These are phyloP conservation scores for Hirtodrosophila confusa DNA, from an alignment of 2,888 invertebrate species.

Conservation along the genomic window DNA sequence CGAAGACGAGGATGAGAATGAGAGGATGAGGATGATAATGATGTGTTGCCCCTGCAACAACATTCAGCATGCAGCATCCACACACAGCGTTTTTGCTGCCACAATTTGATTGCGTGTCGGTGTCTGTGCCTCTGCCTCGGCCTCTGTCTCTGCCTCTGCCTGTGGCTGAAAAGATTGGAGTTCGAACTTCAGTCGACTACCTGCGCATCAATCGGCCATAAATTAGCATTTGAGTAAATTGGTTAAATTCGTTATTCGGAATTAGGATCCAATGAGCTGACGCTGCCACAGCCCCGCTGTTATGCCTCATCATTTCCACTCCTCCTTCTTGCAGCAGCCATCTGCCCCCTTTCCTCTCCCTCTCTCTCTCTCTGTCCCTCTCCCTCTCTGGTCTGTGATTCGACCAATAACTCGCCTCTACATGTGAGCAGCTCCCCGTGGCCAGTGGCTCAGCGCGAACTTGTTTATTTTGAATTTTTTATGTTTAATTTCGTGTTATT, in stretches of 20 bases:
- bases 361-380: constrained; percentile 2
- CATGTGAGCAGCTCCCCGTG: constrained; percentile 48
- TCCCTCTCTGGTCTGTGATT: constrained; percentile 18
- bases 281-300: constrained; percentile 47
- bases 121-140: neutral
- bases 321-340: constrained; percentile 24
- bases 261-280: constrained; percentile 81
- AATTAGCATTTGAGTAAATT: constrained; percentile 84
- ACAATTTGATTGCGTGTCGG: constrained; percentile 74
- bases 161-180: neutral
- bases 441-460: constrained; percentile 52
- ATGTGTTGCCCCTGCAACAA: constrained; percentile 56
- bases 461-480: constrained; percentile 68
- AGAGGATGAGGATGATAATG: constrained; percentile 62
- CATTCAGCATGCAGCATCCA: constrained; percentile 12
- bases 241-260: constrained; percentile 83
- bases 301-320: constrained; percentile 45
- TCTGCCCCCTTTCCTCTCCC: constrained; percentile 14
- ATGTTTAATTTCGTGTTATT: constrained; percentile 76
- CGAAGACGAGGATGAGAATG: constrained; percentile 43
- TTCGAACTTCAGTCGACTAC: constrained; percentile 58
- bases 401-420: constrained; percentile 57
- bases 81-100: constrained; percentile 31
- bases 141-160: neutral
- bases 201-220: constrained; percentile 83